phyloP scores from a whole-genome alignment of 1,140 invertebrate species.

The Holcopasites calliopsidis region DNA sequence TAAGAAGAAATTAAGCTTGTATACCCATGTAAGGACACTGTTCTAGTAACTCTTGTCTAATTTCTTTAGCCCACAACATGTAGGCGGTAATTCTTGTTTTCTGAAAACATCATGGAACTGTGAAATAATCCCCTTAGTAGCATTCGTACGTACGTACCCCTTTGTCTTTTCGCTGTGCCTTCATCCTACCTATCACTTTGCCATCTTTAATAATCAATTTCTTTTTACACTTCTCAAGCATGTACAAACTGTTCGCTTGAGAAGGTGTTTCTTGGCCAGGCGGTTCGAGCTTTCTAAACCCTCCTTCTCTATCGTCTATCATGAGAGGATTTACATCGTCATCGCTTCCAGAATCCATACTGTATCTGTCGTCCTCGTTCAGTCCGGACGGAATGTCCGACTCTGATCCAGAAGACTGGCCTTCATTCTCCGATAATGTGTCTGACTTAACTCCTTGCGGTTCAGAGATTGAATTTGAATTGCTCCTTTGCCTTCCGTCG shows the following conservation, averaged over 20 bases:
- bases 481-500: constrained; percentile 65
- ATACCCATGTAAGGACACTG: constrained; percentile 88
- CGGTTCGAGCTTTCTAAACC: constrained; percentile 81
- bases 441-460: constrained; percentile 70
- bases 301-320: constrained; percentile 77
- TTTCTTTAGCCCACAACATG: constrained; percentile 93
- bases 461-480: constrained; percentile 63
- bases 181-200: constrained; percentile 85
- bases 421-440: constrained; percentile 76
- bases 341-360: constrained; percentile 78
- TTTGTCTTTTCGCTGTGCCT: constrained; percentile 89
- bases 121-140: constrained; percentile 46
- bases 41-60: constrained; percentile 85
- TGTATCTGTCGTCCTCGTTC: constrained; percentile 79
- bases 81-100: constrained; percentile 92
- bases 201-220: constrained; percentile 87
- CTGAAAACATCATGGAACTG: constrained; percentile 75
- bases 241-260: constrained; percentile 85
- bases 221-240: constrained; percentile 89
- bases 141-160: constrained; percentile 78
- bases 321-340: constrained; percentile 75
- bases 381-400: constrained; percentile 80
- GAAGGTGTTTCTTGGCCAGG: constrained; percentile 78
- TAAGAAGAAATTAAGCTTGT: constrained; percentile 44
- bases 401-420: constrained; percentile 80